These are phyloP conservation scores for Bathynomus jamesi DNA, from an alignment of 1,140 invertebrate species.

Conservation along the genomic window DNA sequence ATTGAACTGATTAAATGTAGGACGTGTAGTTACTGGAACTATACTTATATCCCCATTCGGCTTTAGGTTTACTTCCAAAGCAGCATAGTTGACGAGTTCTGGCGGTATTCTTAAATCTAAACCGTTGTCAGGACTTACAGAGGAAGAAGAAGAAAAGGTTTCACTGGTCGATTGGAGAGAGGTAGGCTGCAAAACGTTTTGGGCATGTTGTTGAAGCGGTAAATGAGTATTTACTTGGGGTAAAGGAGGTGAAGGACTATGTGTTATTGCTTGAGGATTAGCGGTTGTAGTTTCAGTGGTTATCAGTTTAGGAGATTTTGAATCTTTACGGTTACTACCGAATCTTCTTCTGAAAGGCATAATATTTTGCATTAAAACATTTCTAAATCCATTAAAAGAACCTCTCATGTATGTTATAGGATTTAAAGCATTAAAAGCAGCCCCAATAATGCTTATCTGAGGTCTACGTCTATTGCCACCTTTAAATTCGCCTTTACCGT, in stretches of 20 bases:
- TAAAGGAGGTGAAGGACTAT: too few species aligned
- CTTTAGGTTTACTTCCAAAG: slow-evolving; percentile 31
- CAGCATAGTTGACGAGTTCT: slow-evolving; percentile 20
- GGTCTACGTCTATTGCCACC: too few species aligned
- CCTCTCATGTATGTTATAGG: neutral
- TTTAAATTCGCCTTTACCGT: neutral
- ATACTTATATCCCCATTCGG: slow-evolving; percentile 27
- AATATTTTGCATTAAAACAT: neutral
- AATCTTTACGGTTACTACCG: neutral
- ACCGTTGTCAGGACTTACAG: neutral
- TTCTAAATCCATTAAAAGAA: neutral
- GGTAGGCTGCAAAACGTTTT: neutral
- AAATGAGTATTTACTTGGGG: too few species aligned
- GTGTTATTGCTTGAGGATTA: neutral
- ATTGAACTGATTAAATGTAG: too few species aligned
- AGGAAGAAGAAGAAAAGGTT: neutral
- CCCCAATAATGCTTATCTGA: neutral
- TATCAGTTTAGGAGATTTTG: neutral
- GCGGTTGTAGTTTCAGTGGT: neutral
- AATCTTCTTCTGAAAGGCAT: neutral
- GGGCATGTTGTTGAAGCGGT: neutral
- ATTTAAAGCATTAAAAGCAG: neutral
- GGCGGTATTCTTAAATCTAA: slow-evolving; percentile 20
- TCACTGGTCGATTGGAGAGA: neutral
- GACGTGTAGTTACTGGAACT: neutral